Evolutionary conservation across 2,888 invertebrate genomes (phyloP).

Genomic region (Acanthosepion lycidas): DNA sequence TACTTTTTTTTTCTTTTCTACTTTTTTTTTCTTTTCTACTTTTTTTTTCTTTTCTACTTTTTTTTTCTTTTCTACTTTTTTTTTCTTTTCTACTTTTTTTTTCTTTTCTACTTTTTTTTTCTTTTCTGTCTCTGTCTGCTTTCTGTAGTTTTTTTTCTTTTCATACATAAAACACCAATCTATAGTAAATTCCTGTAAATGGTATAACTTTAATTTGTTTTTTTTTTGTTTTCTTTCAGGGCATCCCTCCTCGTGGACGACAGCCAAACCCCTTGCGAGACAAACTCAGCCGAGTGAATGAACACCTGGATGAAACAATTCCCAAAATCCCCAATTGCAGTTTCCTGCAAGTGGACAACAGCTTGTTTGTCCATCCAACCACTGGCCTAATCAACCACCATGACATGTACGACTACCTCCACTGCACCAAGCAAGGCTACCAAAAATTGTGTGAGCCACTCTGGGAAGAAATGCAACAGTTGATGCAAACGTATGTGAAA

Average conservation of each 20-base stretch:
- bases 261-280: conserved; percentile 87
- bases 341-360: conserved; percentile 86
- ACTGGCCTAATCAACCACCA: conserved; percentile 86
- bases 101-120: no score
- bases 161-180: no score
- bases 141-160: no score
- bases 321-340: conserved; percentile 80
- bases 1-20: no score
- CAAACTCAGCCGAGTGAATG: conserved; percentile 85
- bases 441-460: conserved; percentile 78
- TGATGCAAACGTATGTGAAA: conserved; percentile 65
- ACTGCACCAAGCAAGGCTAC: conserved; percentile 87
- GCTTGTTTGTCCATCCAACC: conserved; percentile 72
- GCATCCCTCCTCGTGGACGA: conserved; percentile 90
- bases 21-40: no score
- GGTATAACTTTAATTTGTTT: no score
- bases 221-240: conserved; percentile 78
- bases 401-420: conserved; percentile 93
- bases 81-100: no score
- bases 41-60: not conserved
- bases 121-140: no score
- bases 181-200: not conserved
- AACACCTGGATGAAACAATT: conserved; percentile 81
- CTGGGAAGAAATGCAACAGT: conserved; percentile 70
- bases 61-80: not conserved